Conservation (phyloP, 1,140 invertebrate species). For the Heliconius congener region DNA sequence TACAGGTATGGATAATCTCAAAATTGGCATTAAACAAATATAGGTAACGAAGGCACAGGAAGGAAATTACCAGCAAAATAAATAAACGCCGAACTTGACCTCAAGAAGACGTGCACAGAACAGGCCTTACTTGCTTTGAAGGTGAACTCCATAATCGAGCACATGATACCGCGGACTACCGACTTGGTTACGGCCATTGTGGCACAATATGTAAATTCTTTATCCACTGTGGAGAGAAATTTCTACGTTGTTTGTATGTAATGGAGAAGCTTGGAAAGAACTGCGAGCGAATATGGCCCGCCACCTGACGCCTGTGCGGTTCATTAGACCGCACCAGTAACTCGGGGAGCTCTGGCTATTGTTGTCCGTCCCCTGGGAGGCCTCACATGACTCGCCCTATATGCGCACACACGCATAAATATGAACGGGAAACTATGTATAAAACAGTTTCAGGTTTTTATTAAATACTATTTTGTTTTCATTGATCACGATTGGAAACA, state of each 20-base stretch:
- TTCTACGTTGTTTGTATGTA: constrained; percentile 43
- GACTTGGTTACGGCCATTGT: constrained; percentile 73
- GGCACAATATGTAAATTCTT: constrained; percentile 41
- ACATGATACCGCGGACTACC: constrained; percentile 73
- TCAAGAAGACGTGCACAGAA: constrained; percentile 41
- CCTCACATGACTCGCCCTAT: constrained; percentile 60
- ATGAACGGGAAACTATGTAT: constrained; percentile 27
- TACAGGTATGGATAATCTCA: background rate
- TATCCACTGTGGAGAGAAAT: constrained; percentile 34
- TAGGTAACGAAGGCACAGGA: constrained; percentile 17
- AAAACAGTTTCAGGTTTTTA: background rate
- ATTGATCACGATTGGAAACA: background rate
- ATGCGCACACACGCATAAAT: constrained; percentile 65
- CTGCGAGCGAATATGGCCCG: constrained; percentile 47
- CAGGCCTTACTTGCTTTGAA: constrained; percentile 77
- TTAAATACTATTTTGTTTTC: background rate
- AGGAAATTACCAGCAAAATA: constrained; percentile 40
- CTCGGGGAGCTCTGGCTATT: constrained; percentile 71
- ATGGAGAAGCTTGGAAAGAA: constrained; percentile 47
- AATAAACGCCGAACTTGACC: constrained; percentile 40
- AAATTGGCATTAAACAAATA: background rate
- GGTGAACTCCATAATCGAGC: constrained; percentile 76
- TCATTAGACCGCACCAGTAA: constrained; percentile 74
- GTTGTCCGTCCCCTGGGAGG: constrained; percentile 71
- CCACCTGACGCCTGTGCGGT: constrained; percentile 59